Evolutionary conservation across 2,797 vertebrate genomes (phyloP).

Genomic region (Alosa sapidissima): DNA sequence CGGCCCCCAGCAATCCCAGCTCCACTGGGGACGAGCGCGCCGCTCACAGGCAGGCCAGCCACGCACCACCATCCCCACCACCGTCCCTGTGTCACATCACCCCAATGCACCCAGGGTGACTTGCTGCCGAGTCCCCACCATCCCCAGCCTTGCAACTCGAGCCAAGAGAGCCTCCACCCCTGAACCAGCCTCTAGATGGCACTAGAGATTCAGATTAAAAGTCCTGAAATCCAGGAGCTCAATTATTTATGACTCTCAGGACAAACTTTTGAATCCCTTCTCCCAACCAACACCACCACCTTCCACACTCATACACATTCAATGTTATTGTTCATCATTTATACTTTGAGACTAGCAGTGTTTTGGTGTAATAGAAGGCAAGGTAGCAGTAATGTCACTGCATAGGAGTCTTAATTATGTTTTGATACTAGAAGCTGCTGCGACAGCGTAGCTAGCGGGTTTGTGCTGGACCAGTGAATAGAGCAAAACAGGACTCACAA

Average conservation of each 20-base stretch:
- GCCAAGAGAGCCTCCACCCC: constrained; percentile 32
- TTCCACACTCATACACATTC: neutral
- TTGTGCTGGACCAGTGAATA: constrained; percentile 37
- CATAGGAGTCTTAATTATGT: constrained; percentile 73
- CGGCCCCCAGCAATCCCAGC: constrained; percentile 36
- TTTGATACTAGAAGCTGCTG: constrained; percentile 59
- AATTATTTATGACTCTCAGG: constrained; percentile 75
- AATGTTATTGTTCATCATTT: constrained; percentile 74
- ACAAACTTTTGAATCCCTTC: constrained; percentile 60
- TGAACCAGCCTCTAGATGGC: constrained; percentile 71
- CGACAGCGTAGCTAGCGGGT: constrained; percentile 38
- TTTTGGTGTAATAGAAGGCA: constrained; percentile 64
- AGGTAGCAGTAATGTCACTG: constrained; percentile 65
- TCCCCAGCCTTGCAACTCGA: neutral
- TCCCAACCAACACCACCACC: neutral
- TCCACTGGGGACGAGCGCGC: neutral
- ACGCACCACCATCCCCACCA: neutral
- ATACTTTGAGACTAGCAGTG: constrained; percentile 60
- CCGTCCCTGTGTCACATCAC: neutral
- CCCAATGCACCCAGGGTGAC: neutral
- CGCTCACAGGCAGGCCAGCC: neutral
- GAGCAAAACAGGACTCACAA: constrained; percentile 45
- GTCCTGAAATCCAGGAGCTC: constrained; percentile 57
- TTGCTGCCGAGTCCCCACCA: neutral
- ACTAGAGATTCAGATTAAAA: constrained; percentile 67